Conservation (phyloP, 2,113 vertebrate species). For the Smithornis capensis region DNA sequence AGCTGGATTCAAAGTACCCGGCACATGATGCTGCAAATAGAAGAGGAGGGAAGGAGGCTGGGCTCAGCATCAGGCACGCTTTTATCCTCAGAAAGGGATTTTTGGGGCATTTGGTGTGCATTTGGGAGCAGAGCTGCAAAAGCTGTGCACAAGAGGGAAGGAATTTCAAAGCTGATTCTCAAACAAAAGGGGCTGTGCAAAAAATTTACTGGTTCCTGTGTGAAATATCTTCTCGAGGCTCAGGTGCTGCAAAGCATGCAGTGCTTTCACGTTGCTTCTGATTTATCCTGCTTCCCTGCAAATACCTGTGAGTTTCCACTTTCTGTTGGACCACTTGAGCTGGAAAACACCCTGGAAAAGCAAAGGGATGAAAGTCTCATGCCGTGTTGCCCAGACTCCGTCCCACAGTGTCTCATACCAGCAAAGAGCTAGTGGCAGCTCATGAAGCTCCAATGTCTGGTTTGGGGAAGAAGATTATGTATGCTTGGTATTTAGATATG, state of each 20-base stretch:
- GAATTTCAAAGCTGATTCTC: not conserved
- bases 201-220: rapidly evolving
- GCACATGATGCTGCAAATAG: not conserved
- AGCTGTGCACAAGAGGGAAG: not conserved
- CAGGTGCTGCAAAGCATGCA: rapidly evolving
- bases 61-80: not conserved
- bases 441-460: not conserved
- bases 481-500: not conserved
- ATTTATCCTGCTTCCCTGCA: not conserved
- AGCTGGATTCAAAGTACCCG: not conserved
- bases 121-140: not conserved
- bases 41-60: not conserved
- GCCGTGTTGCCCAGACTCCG: not conserved
- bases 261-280: rapidly evolving
- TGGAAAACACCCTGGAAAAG: not conserved
- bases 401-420: not conserved
- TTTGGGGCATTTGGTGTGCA: not conserved
- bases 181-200: not conserved
- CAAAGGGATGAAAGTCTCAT: not conserved
- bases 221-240: not conserved
- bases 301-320: not conserved
- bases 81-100: not conserved
- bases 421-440: not conserved
- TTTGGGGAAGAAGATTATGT: not conserved
- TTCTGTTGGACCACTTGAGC: not conserved